Percentiles rank a stretch among this genome's conserved stretches.
These are phyloP conservation scores for Drosophila cardini DNA, from an alignment of 1,140 invertebrate species.

Conservation along the genomic window DNA sequence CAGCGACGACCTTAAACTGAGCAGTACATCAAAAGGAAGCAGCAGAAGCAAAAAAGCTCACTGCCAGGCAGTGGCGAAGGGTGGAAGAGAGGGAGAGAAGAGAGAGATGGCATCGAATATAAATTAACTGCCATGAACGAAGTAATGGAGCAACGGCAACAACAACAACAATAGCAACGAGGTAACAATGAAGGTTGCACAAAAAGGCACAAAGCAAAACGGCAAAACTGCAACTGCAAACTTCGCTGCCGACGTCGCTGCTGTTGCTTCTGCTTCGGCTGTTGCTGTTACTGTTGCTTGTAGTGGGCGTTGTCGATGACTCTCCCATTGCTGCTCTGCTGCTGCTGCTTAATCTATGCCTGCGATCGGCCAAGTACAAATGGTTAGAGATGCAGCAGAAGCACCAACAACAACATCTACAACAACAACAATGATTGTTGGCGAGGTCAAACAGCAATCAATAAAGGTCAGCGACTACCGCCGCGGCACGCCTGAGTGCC, in stretches of 20 bases:
- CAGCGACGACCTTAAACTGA: conserved; percentile 53
- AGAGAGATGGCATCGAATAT: conserved; percentile 75
- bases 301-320: conserved; percentile 60
- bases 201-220: conserved; percentile 77
- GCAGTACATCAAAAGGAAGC: conserved; percentile 65
- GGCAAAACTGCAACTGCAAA: conserved; percentile 50
- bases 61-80: conserved; percentile 14
- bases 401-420: conserved; percentile 36
- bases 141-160: conserved; percentile 73
- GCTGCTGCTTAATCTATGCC: conserved; percentile 61
- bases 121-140: conserved; percentile 75
- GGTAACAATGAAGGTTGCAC: conserved; percentile 71
- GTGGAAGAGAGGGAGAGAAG: conserved; percentile 4
- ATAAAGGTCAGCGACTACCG: conserved; percentile 83
- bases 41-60: conserved; percentile 27
- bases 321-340: not conserved
- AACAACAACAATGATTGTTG: conserved; percentile 53
- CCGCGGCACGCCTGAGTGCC: conserved; percentile 78
- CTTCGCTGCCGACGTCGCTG: conserved; percentile 30
- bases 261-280: conserved; percentile 27
- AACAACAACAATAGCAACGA: conserved; percentile 36
- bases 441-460: conserved; percentile 84
- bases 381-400: conserved; percentile 71
- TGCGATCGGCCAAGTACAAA: conserved; percentile 75
- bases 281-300: conserved; percentile 41